Conservation (phyloP, 2,113 vertebrate genomes). For the Psephotus haematonotus region DNA sequence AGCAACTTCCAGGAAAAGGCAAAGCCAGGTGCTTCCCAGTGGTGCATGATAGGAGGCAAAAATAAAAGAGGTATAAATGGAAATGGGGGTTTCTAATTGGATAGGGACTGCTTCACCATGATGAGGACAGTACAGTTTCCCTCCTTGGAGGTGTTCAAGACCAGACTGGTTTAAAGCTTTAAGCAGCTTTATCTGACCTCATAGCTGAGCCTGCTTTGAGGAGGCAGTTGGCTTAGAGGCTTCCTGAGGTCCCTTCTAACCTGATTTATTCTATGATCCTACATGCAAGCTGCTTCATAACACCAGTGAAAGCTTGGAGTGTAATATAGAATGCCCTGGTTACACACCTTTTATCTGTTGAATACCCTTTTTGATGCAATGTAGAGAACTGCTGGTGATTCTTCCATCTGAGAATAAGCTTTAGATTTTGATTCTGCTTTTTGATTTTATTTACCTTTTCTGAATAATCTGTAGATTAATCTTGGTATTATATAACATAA, state of each 20-base stretch:
- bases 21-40: background rate
- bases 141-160: background rate
- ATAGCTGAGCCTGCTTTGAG: background rate
- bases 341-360: background rate
- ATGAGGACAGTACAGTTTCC: background rate
- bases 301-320: background rate
- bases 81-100: background rate
- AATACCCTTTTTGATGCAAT: background rate
- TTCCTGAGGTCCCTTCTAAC: background rate
- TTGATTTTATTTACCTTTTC: too few species aligned
- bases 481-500: too few species aligned
- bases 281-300: accelerated
- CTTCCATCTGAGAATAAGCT: background rate
- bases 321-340: background rate
- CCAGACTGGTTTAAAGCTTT: background rate
- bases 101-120: background rate
- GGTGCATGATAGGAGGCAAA: accelerated
- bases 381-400: background rate
- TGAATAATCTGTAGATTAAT: too few species aligned
- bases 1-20: background rate
- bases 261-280: background rate
- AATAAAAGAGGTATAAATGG: background rate
- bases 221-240: background rate
- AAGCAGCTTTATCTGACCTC: background rate
- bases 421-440: background rate